These are phyloP conservation scores for crab-eating macaque (Macaca fascicularis) DNA, from an alignment of 2,113 vertebrate genomes.

Conservation along the genomic window T2T-MFA8v1.1 NC_088378.1:1101501-1102000, in stretches of 20 bases:
- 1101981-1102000: background rate
- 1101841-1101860: background rate
- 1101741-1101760: background rate
- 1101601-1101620: background rate
- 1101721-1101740: background rate
- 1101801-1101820: background rate
- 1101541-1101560: background rate
- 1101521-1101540: background rate
- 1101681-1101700: background rate
- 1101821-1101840: background rate
- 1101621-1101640: no score
- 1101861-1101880: background rate
- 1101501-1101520: background rate
- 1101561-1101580: background rate
- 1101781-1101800: background rate
- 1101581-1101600: background rate
- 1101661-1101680: background rate
- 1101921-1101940: background rate
- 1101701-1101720: background rate
- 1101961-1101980: background rate
- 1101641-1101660: background rate
- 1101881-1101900: background rate
- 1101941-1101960: background rate
- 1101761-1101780: background rate
- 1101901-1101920: background rate